Percentiles rank a stretch among this genome's conserved stretches.
Conservation (phyloP, 2,113 vertebrate genomes). For the Platysteira castanea region DNA sequence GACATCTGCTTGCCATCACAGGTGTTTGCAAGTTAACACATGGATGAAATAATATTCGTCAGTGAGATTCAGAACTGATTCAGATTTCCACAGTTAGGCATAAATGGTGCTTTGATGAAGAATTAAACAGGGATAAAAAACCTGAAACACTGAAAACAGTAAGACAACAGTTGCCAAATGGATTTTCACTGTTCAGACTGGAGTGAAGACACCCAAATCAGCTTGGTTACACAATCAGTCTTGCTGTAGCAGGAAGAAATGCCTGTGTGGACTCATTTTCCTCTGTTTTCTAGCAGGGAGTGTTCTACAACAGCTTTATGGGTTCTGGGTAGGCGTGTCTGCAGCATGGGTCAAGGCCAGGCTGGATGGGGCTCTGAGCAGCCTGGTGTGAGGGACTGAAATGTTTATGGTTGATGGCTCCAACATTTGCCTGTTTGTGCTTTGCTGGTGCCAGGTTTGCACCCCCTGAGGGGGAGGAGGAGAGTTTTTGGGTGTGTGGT, state of each 20-base stretch:
- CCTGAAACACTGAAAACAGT: fast-evolving
- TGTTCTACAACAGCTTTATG: neutral
- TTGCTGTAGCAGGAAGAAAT: neutral
- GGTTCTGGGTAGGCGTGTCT: neutral
- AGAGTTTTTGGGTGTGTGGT: neutral
- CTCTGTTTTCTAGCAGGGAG: neutral
- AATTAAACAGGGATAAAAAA: neutral
- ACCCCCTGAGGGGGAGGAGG: neutral
- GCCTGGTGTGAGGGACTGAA: neutral
- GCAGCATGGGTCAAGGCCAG: neutral
- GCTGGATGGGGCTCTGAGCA: neutral
- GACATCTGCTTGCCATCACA: neutral
- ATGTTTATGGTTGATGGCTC: neutral
- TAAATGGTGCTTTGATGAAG: neutral
- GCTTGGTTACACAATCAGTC: neutral
- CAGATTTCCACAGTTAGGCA: neutral
- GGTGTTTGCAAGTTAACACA: neutral
- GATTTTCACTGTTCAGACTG: neutral
- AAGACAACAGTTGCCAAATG: neutral
- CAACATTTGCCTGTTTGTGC: neutral
- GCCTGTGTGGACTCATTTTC: neutral
- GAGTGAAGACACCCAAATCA: neutral
- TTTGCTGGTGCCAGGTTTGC: neutral
- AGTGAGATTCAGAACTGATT: neutral
- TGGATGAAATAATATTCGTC: neutral